Evolutionary conservation across 2,888 invertebrate genomes (phyloP).

Genomic region (Leistus spinibarbis): DNA sequence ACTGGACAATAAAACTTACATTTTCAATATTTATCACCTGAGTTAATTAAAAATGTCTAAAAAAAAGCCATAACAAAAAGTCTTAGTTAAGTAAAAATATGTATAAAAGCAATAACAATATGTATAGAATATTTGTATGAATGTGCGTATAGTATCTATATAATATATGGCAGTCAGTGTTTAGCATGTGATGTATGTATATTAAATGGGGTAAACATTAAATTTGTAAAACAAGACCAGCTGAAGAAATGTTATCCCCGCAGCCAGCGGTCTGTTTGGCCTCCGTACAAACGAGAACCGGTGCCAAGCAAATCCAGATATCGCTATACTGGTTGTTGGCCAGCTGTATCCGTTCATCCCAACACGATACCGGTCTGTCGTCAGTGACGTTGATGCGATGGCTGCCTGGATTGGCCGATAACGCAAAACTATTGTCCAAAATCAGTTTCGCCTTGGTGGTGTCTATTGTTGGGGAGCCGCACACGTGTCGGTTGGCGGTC

Average conservation of each 20-base stretch:
- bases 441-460: constrained; percentile 64
- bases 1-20: constrained; percentile 1
- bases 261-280: constrained; percentile 84
- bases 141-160: neutral
- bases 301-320: constrained; percentile 79
- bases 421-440: constrained; percentile 83
- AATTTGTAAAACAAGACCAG: constrained; percentile 77
- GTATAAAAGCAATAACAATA: constrained; percentile 17
- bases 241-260: constrained; percentile 88
- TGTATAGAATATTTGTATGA: constrained; percentile 2
- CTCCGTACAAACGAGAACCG: constrained; percentile 81
- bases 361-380: constrained; percentile 79
- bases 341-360: constrained; percentile 69
- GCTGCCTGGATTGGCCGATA: constrained; percentile 62
- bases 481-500: constrained; percentile 83
- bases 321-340: constrained; percentile 49
- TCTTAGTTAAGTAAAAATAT: neutral
- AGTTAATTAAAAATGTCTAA: too few species aligned
- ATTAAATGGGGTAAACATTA: constrained; percentile 49
- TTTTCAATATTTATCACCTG: too few species aligned
- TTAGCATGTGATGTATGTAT: too few species aligned
- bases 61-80: constrained; percentile 26
- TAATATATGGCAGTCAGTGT: constrained; percentile 18
- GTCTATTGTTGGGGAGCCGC: constrained; percentile 67
- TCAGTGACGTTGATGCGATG: constrained; percentile 52